Base-by-base conservation (phyloP, 2,797 vertebrate genomes). In the Coccyzus lansbergi region DNA sequence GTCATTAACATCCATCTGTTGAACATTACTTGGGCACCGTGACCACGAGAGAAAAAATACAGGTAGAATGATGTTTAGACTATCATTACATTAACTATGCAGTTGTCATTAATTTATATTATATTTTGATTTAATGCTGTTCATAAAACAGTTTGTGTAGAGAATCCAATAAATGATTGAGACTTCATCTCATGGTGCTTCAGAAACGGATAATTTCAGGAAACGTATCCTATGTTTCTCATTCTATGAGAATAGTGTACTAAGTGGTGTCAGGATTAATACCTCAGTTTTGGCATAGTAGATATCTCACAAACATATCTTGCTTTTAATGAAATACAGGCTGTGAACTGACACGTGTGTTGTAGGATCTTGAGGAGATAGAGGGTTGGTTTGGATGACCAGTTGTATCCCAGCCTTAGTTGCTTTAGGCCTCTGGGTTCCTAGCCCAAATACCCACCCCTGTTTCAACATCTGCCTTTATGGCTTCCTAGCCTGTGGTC, bases 1-100 rank as follows among this genome's bases (percentile, higher is more conserved):
- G 98, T 99, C 93, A 98, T 97, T 97, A 99, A 98, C 88, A 98
- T 99, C 83, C 98, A 99, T 74, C 98, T 98, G 91, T 97, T 99
- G 95, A 98, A 97, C 91, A 97, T 98, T 95, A 98, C 97, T 86
- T 99, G 98, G 98, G 98, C 98, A 68, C 97, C 99, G 65, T 98
- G 98, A 3, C 98, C 98, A 20, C 98, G 99, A 94, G 98, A 98
- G 55, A 97, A 97, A 86, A 97, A 98, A 96, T 98, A 99, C 98
- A 99, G 98, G 98, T 99, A 93, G 97, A 97, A 44, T 48, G 10
- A 42, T 78, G 40, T 86, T 86, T 76, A 82, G 74, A 36, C 33
- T 88, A 21, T 63, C 31, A 44, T 88, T 78, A 78, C 21, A 26
- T 42, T 84, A 82, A 71, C 79, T 67, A 82, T 92, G 48, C 72